Conservation (phyloP, 2,888 invertebrate species). For the Eristalis arbustorum region DNA sequence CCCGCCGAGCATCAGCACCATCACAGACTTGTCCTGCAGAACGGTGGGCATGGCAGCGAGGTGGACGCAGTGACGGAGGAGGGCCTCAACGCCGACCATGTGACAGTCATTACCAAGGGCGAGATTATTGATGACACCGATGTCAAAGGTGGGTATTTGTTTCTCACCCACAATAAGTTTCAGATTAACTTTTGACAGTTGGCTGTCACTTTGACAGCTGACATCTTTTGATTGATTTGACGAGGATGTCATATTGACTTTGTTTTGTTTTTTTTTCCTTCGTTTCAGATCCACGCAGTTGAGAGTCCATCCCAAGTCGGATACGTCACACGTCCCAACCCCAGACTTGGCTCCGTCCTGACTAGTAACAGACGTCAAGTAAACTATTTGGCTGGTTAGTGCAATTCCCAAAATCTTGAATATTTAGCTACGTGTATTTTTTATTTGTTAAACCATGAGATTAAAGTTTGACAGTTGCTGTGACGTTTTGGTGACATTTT, state of each 20-base stretch:
- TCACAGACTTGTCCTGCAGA: slow-evolving; percentile 53
- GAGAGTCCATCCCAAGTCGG: slow-evolving; percentile 9
- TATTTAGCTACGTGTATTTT: slow-evolving; percentile 11
- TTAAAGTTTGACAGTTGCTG: background rate
- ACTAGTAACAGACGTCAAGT: slow-evolving; percentile 29
- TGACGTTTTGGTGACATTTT: background rate
- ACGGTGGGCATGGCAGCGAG: slow-evolving; percentile 14
- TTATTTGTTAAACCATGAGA: slow-evolving; percentile 18
- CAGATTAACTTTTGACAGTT: no score
- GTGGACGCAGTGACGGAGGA: slow-evolving; percentile 35
- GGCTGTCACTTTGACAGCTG: background rate
- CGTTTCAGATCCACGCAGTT: slow-evolving; percentile 62
- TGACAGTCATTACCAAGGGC: slow-evolving; percentile 65
- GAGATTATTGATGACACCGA: slow-evolving; percentile 69
- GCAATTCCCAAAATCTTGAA: slow-evolving; percentile 66
- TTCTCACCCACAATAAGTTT: background rate
- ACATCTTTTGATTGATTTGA: background rate
- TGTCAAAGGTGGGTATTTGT: slow-evolving; percentile 70
- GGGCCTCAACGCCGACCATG: slow-evolving; percentile 40
- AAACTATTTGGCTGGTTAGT: slow-evolving; percentile 71
- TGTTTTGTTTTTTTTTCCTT: slow-evolving; percentile 8
- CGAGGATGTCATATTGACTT: background rate
- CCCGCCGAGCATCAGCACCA: slow-evolving; percentile 74
- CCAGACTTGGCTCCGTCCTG: slow-evolving; percentile 11
- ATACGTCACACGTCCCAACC: background rate